phyloP scores from a whole-genome alignment of 2,797 vertebrate genomes.

The Pangasius larnaudii region DNA sequence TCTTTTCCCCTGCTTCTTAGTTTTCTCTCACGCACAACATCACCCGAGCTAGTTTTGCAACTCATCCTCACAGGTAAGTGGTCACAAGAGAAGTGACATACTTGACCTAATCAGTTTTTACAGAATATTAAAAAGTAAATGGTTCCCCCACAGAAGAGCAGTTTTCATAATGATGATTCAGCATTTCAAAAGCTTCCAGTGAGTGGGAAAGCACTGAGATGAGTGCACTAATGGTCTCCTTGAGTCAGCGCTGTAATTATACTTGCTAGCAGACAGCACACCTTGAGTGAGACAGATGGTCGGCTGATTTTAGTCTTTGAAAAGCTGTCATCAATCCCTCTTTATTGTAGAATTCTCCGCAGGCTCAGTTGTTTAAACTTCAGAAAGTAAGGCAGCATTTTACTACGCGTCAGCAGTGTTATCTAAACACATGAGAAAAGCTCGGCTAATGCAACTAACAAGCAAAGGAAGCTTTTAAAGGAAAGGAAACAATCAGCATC shows the following conservation, averaged over 20 bases:
- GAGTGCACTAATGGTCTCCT: constrained; percentile 37
- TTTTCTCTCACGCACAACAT: background rate
- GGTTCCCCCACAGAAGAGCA: constrained; percentile 23
- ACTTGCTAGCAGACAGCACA: constrained; percentile 47
- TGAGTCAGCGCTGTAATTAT: constrained; percentile 39
- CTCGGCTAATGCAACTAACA: background rate
- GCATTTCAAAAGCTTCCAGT: constrained; percentile 29
- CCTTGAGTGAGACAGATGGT: constrained; percentile 57
- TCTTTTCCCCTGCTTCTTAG: constrained; percentile 24
- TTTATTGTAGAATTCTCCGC: constrained; percentile 35
- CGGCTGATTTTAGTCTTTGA: constrained; percentile 55
- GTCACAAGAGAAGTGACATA: constrained; percentile 34
- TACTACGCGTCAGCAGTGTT: constrained; percentile 17
- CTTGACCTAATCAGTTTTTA: constrained; percentile 43
- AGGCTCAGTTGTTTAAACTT: constrained; percentile 32
- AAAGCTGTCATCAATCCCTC: constrained; percentile 46
- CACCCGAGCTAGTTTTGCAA: constrained; percentile 13
- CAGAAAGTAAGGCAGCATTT: constrained; percentile 17
- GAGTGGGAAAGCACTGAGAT: constrained; percentile 28
- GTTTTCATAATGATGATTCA: constrained; percentile 32
- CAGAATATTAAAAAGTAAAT: constrained; percentile 42
- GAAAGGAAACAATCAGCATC: background rate
- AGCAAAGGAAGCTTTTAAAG: background rate
- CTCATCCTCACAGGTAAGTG: constrained; percentile 41
- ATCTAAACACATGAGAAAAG: background rate